Evolutionary conservation across 2,113 vertebrate species (phyloP), one percentile per base, ranked within the genome.

Genomic region (Nannospalax galili): DNA sequence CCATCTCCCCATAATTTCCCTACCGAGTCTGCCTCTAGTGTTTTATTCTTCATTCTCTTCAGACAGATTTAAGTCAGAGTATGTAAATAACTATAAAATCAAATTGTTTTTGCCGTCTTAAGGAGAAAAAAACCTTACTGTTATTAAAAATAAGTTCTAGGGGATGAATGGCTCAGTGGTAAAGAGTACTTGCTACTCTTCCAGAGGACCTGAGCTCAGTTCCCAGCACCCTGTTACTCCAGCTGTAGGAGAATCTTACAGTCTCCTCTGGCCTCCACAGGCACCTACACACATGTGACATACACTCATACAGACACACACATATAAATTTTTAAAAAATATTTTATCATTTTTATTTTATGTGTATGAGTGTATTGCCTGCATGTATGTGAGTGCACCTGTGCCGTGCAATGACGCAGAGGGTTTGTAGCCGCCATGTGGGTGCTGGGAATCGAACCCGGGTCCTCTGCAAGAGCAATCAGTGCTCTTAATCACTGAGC

Each of bases 71-170:
- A 81, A 69, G 87, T 95, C 60, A 81, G 64, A 17, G 75, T 85
- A 81, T 56, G 58, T 80, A 88, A 92, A 73, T 82, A 73, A 91
- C 60, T 32, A 73, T 58, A 42, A 94, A 62, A 73, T 80, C 20
- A 90, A 79, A 17, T 64, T 72, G 60, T 5, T 24, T 90, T 96
- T 96, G 69, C 35, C 15, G 87, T 84, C 52, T 60, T 87, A 92
- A 65, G n/a, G 42, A 72, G 73, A 81, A 95, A 75, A 91, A n/a
- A 75, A 1, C 19, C 52, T 94, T 74, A 88, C 42, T 87, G 14
- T 77, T 77, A 48, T 88, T 93, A 65, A 81, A 80, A 88, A 88
- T 84, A 73, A 91, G 80, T 93, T 93, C 40, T 30, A 45, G 14
- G 42, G 73, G 26, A 40, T 75, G 26, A 24, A 16, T 45, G 73